These are phyloP conservation scores for Puntigrus tetrazona DNA, from an alignment of 2,113 vertebrate species.

Conservation along the genomic window DNA sequence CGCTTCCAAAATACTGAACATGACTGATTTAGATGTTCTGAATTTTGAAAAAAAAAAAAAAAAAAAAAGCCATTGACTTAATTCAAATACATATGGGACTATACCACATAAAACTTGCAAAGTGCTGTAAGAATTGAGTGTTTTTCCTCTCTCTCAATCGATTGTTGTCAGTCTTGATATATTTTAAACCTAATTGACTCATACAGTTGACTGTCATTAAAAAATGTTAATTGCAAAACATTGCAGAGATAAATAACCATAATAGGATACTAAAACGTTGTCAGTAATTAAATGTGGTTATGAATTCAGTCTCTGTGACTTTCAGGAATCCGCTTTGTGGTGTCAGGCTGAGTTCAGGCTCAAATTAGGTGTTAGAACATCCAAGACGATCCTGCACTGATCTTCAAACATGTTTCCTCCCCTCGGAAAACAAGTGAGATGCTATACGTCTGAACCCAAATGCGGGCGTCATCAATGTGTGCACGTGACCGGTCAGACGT, in stretches of 20 bases:
- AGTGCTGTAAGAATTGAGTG: not conserved
- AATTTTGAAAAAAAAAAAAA: too few relatives aligned
- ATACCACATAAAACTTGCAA: not conserved
- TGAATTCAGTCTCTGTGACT: constrained; percentile 18
- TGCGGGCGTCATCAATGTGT: constrained; percentile 3
- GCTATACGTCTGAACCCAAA: not conserved
- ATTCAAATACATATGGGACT: not conserved
- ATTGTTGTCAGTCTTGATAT: constrained; percentile 23
- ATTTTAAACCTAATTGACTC: constrained; percentile 33
- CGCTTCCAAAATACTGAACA: too few relatives aligned
- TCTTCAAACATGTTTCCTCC: constrained; percentile 43
- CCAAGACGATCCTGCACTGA: not conserved
- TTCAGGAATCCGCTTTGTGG: constrained; percentile 31
- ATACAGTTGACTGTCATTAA: constrained; percentile 26
- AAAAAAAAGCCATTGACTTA: not conserved
- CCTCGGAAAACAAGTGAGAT: constrained; percentile 16
- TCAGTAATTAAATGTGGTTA: constrained; percentile 43
- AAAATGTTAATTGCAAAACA: not conserved
- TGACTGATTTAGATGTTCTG: not conserved
- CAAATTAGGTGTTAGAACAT: constrained; percentile 22
- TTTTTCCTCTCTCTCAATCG: not conserved
- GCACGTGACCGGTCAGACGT: constrained; percentile 1
- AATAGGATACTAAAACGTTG: constrained; percentile 42
- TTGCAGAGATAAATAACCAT: constrained; percentile 27
- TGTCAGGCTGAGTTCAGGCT: constrained; percentile 48